Evolutionary conservation across 2,888 invertebrate species (phyloP).

Genomic region (Caenorhabditis zanzibari): DNA sequence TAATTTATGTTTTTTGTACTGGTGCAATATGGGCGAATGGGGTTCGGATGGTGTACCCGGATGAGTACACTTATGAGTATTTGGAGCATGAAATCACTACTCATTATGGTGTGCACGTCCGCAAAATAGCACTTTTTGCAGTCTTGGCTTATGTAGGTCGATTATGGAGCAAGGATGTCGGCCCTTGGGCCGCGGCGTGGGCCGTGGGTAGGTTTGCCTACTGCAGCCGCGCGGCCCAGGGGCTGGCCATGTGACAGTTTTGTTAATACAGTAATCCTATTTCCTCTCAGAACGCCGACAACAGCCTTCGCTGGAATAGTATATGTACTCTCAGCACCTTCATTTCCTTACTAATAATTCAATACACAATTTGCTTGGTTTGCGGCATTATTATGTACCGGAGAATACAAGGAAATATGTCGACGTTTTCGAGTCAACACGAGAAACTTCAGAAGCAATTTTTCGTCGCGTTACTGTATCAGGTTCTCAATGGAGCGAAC

Average conservation of each 20-base stretch:
- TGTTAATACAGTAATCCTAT: not conserved
- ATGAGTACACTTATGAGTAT: constrained; percentile 3
- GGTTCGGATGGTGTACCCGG: not conserved
- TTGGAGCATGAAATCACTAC: constrained; percentile 10
- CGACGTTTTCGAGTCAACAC: not conserved
- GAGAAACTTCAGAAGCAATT: constrained; percentile 17
- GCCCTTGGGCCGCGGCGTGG: too few species aligned
- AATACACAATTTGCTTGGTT: not conserved
- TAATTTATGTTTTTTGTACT: not conserved
- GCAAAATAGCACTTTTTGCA: not conserved
- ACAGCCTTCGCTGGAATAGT: constrained; percentile 16
- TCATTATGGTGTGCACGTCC: constrained; percentile 11
- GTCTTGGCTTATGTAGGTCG: constrained; percentile 35
- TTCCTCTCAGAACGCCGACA: not conserved
- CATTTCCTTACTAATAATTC: not conserved
- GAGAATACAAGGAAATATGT: not conserved
- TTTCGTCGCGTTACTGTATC: constrained; percentile 6
- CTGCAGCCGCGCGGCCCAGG: too few species aligned
- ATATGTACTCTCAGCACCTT: not conserved
- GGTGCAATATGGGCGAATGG: constrained; percentile 11
- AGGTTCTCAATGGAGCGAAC: not conserved
- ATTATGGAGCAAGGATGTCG: too few species aligned
- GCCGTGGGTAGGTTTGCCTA: too few species aligned
- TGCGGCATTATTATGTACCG: constrained; percentile 5
- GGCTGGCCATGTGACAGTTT: too few species aligned